Conservation (phyloP, 2,113 vertebrate genomes). For the Xyliphius kryptos region DNA sequence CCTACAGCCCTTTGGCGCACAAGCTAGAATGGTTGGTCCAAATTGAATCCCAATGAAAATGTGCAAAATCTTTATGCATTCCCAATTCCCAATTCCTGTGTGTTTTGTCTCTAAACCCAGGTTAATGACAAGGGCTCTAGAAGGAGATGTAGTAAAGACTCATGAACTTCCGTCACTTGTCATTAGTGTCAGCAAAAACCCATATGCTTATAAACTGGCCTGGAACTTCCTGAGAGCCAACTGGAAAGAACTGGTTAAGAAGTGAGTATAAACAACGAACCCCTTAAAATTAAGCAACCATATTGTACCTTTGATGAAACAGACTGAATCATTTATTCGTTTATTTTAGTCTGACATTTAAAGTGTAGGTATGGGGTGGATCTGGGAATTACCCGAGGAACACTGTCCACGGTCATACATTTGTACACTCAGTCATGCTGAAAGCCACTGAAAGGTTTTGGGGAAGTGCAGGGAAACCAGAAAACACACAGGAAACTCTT, state of each 20-base stretch:
- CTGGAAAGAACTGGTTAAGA: constrained; percentile 74
- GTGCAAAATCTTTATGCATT: no score
- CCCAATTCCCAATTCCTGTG: no score
- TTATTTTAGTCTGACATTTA: not conserved
- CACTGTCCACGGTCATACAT: no score
- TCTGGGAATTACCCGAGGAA: no score
- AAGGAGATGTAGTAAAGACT: constrained; percentile 74
- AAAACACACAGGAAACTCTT: no score
- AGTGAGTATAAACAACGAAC: constrained; percentile 69
- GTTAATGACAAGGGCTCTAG: constrained; percentile 76
- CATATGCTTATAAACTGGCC: constrained; percentile 66
- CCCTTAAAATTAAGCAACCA: no score
- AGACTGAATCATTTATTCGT: not conserved
- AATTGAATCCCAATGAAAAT: no score
- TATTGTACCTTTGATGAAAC: not conserved
- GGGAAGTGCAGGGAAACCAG: no score
- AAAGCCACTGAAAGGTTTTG: no score
- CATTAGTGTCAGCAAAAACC: constrained; percentile 67
- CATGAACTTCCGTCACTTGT: constrained; percentile 77
- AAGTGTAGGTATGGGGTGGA: no score
- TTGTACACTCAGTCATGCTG: no score
- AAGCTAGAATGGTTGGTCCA: constrained; percentile 71
- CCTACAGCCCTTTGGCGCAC: constrained; percentile 58
- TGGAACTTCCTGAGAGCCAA: constrained; percentile 78
- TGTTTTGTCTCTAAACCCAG: constrained; percentile 54